phyloP scores from a whole-genome alignment of 2,113 vertebrate species.

The Brachyistius frenatus region DNA sequence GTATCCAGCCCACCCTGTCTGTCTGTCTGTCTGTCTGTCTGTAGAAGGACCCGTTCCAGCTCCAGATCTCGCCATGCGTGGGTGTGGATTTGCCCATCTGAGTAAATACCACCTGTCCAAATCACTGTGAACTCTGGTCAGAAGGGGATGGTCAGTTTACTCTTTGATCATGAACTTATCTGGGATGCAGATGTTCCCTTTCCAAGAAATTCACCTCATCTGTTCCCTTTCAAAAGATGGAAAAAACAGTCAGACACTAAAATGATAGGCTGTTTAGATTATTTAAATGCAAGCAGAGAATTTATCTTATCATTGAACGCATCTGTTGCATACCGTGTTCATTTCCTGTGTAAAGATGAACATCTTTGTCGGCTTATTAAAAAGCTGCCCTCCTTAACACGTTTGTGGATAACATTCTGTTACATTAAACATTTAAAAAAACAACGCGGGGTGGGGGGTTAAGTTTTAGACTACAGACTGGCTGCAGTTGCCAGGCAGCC shows the following conservation, averaged over 20 bases:
- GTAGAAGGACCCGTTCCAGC: constrained; percentile 3
- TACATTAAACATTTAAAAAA: not conserved
- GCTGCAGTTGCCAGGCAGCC: not conserved
- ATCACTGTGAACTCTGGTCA: constrained; percentile 50
- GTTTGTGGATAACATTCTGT: too few relatives aligned
- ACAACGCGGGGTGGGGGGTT: not conserved
- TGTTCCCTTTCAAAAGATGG: constrained; percentile 29
- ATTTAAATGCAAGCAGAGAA: not conserved
- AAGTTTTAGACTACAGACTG: not conserved
- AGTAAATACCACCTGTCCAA: constrained; percentile 60
- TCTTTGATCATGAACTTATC: constrained; percentile 59
- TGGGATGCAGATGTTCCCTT: constrained; percentile 67
- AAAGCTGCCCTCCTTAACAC: not conserved
- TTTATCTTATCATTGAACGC: not conserved
- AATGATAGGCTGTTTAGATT: constrained; percentile 6
- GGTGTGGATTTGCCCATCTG: constrained; percentile 41
- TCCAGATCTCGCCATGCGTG: constrained; percentile 28
- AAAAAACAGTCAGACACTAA: not conserved
- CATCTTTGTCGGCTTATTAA: not conserved
- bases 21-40: constrained; percentile 11
- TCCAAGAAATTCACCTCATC: constrained; percentile 26
- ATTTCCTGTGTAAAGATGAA: not conserved
- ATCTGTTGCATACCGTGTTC: not conserved
- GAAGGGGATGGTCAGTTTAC: constrained; percentile 57
- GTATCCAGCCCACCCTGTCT: constrained; percentile 53